Percentiles rank a stretch among this genome's conserved stretches.
Conservation (phyloP, 1,140 invertebrate genomes). For the Hesperophylax magnus region DNA sequence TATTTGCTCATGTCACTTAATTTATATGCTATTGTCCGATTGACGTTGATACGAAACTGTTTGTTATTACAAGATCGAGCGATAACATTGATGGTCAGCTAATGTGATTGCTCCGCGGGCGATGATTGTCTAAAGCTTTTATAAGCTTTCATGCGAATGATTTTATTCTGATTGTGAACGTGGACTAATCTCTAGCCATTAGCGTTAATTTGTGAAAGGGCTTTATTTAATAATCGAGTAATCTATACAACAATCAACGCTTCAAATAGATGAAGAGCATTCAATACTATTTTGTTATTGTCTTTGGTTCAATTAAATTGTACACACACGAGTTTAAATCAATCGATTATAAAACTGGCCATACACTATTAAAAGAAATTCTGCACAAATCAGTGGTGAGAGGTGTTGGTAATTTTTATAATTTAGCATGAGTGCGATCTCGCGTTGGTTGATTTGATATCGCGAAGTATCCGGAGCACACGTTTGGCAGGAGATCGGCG, state of each 20-base stretch:
- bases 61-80: constrained; percentile 31
- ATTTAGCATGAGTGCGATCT: too few relatives aligned
- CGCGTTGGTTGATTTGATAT: not conserved
- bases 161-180: constrained; percentile 36
- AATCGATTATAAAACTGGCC: too few relatives aligned
- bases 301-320: too few relatives aligned
- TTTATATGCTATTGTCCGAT: constrained; percentile 16
- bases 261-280: too few relatives aligned
- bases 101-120: constrained; percentile 23
- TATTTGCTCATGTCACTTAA: constrained; percentile 34
- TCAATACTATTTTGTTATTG: too few relatives aligned
- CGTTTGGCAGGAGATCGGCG: not conserved
- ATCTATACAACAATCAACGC: constrained; percentile 2
- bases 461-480: constrained; percentile 14
- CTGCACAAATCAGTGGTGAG: too few relatives aligned
- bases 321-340: too few relatives aligned
- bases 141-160: constrained; percentile 38
- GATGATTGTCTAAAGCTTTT: constrained; percentile 25
- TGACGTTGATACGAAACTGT: constrained; percentile 21
- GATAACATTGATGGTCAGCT: constrained; percentile 36
- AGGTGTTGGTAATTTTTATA: too few relatives aligned
- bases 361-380: too few relatives aligned
- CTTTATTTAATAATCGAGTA: not conserved
- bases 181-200: not conserved
- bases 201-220: constrained; percentile 20